Conservation (phyloP, 2,797 vertebrate genomes). For the Sorex maritimensis region DNA sequence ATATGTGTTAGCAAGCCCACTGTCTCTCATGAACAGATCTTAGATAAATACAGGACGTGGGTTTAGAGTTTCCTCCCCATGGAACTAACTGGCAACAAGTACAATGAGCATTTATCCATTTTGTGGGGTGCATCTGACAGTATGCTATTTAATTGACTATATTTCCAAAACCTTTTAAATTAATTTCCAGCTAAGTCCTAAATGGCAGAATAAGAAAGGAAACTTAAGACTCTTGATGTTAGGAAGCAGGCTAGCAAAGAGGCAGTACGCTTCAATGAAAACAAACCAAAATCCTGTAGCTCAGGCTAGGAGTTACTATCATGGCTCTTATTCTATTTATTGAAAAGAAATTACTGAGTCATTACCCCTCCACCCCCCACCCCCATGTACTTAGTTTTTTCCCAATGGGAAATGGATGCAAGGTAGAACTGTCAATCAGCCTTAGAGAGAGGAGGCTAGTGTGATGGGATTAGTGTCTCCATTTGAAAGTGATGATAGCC, state of each 20-base stretch:
- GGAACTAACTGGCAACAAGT: slow-evolving; percentile 51
- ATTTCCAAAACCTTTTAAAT: slow-evolving; percentile 74
- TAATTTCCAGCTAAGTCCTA: slow-evolving; percentile 66
- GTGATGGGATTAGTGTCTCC: not conserved
- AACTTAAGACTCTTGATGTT: slow-evolving; percentile 67
- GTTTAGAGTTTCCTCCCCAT: slow-evolving; percentile 66
- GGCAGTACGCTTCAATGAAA: not conserved
- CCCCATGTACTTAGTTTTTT: not conserved
- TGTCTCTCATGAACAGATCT: slow-evolving; percentile 57
- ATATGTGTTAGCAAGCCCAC: slow-evolving; percentile 56
- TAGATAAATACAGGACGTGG: slow-evolving; percentile 37
- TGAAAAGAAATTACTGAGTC: slow-evolving; percentile 58
- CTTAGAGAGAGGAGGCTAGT: not conserved
- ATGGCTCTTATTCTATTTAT: slow-evolving; percentile 41
- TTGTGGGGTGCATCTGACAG: slow-evolving; percentile 46
- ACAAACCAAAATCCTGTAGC: slow-evolving; percentile 50
- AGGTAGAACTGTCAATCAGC: not conserved
- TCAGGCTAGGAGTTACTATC: slow-evolving; percentile 48
- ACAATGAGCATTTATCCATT: slow-evolving; percentile 51
- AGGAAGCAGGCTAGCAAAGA: slow-evolving; percentile 47
- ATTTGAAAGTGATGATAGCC: not conserved
- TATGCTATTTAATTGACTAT: slow-evolving; percentile 61
- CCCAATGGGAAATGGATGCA: slow-evolving; percentile 32
- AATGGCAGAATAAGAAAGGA: slow-evolving; percentile 62
- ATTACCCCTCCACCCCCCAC: not conserved